Conservation (phyloP, 1,140 invertebrate genomes). For the Pissodes strobi region DNA sequence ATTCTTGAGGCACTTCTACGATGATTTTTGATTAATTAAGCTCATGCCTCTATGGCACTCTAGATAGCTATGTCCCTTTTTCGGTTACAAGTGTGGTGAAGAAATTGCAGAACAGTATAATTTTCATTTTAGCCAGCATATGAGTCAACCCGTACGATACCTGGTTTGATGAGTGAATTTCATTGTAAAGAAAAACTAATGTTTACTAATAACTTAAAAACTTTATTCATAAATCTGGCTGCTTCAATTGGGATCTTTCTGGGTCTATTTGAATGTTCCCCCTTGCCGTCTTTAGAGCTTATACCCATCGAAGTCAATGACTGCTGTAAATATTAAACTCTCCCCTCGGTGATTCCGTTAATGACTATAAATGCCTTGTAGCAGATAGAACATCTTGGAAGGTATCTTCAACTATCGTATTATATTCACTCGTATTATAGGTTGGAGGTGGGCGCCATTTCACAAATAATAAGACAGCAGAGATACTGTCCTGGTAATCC, state of each 20-base stretch:
- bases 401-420: not conserved
- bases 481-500: not conserved
- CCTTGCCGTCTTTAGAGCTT: conserved; percentile 3
- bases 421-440: no score
- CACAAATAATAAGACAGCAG: not conserved
- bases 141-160: not conserved
- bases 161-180: not conserved
- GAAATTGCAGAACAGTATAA: no score
- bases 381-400: conserved; percentile 5
- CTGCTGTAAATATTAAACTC: conserved; percentile 12
- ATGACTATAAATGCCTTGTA: no score
- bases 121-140: no score
- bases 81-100: no score
- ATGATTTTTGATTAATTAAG: no score
- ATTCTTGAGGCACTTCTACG: no score
- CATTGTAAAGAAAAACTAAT: conserved; percentile 6
- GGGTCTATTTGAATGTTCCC: no score
- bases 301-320: conserved; percentile 6
- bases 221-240: not conserved
- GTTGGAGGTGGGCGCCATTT: not conserved
- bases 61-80: no score
- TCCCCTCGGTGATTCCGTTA: not conserved
- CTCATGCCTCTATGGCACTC: no score
- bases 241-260: no score
- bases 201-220: conserved; percentile 1